Base-by-base conservation (phyloP, 2,888 invertebrate species). In the Macrophya annulata region DNA sequence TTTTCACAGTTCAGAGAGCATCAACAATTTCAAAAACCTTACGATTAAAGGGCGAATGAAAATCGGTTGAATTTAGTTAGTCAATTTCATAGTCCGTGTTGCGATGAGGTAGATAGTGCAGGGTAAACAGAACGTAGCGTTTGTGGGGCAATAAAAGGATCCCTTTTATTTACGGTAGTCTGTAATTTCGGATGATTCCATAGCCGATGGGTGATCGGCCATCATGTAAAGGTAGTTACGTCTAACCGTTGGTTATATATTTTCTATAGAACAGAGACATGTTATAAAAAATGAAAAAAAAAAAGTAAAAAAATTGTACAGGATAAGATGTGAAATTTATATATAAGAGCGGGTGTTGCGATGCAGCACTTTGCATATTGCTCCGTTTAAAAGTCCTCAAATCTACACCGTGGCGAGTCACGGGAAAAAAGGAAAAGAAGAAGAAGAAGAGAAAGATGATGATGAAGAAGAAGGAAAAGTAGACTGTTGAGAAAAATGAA, bases 311-410 rank as follows among this genome's bases (percentile, higher is more conserved):
- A 48, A 48, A 48, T 10, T 9, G 71, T 37, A 8, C 2, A 17
- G 2, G 37, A 62, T 4, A 62, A 1, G 17, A 5, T 37, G 17
- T 37, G 37, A 8, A 10, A 74, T n/a, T n/a, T n/a, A n/a, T n/a
- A n/a, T n/a, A n/a, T n/a, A 9, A 71, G 37, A 4, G 45, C 31
- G 51, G 17, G 25, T 31, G n/a, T n/a, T n/a, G n/a, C n/a, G n/a
- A n/a, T 5, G 9, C 17, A 25, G 55, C 77, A 77, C 77, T 77
- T 77, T 77, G 77, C 77, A 77, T 77, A 77, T 77, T 77, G 37
- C 77, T n/a, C n/a, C 55, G 77, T 45, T 21, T 45, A 3, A 74
- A 74, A 74, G 43, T 74, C 74, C 45, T 74, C 25, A 45, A 45
- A 74, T 74, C 17, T 45, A 43, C 9, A 21, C 17, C 21, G 68